These are phyloP conservation scores for Trigoniulus corallinus DNA, from an alignment of 1,140 invertebrate genomes.

Conservation along the genomic window DNA sequence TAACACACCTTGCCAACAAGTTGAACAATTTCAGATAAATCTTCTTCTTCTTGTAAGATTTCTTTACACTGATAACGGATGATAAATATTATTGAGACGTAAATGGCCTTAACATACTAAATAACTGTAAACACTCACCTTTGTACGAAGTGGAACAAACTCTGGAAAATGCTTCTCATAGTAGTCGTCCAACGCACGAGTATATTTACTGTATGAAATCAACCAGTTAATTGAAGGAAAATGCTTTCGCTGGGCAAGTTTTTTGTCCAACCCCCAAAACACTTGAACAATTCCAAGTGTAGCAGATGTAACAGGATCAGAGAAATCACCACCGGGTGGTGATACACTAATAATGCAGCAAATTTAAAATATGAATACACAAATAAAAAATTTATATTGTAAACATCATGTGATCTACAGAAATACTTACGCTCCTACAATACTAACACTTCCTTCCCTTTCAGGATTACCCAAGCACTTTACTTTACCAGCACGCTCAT, in stretches of 20 bases:
- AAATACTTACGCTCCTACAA: slow-evolving; percentile 72
- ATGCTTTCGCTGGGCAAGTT: slow-evolving; percentile 97
- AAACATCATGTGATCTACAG: not conserved
- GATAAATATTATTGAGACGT: too few species aligned
- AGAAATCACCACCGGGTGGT: slow-evolving; percentile 99
- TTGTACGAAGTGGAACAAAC: slow-evolving; percentile 68
- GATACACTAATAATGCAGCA: slow-evolving; percentile 51
- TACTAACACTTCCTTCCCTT: slow-evolving; percentile 93
- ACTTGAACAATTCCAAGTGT: slow-evolving; percentile 99
- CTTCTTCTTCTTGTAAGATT: slow-evolving; percentile 98
- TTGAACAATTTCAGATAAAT: slow-evolving; percentile 98
- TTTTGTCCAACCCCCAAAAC: slow-evolving; percentile 97
- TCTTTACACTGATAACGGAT: slow-evolving; percentile 56
- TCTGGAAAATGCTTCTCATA: slow-evolving; percentile 99
- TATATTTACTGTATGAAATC: slow-evolving; percentile 98
- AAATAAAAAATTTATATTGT: not conserved
- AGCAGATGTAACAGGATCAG: slow-evolving; percentile 97
- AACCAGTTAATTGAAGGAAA: slow-evolving; percentile 99
- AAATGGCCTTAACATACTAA: too few species aligned
- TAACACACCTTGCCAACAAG: slow-evolving; percentile 74
- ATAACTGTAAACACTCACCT: slow-evolving; percentile 19
- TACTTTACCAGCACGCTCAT: slow-evolving; percentile 94
- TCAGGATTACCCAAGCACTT: slow-evolving; percentile 95
- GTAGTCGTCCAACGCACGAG: slow-evolving; percentile 93
- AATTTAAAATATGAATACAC: too few species aligned